Percentiles rank a stretch among this genome's conserved stretches.
Evolutionary conservation across 35 echinoderm and acorn worm species (phyloP).

Genomic region (Ophiothrix spiculata): DNA sequence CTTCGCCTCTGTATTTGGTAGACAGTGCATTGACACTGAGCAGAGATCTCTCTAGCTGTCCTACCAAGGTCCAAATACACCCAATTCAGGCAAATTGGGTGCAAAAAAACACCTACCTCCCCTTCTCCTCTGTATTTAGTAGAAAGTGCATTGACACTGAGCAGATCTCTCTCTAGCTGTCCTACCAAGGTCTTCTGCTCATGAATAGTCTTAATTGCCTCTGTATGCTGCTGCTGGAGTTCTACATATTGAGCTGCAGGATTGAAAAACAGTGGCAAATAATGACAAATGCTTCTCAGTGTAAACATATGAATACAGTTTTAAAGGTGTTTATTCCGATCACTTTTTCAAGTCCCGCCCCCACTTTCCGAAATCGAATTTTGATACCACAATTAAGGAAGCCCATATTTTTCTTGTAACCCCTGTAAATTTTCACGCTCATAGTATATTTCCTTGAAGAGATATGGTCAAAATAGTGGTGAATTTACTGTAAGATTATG

Average conservation of each 20-base stretch:
- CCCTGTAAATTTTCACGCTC: no score
- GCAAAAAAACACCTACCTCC: slow-evolving; percentile 75
- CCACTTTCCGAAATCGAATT: no score
- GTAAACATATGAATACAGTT: no score
- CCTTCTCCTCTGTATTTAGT: slow-evolving; percentile 89
- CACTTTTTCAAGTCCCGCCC: no score
- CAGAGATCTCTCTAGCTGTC: slow-evolving; percentile 77
- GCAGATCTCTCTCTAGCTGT: slow-evolving; percentile 79
- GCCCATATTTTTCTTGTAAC: no score
- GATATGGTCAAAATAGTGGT: no score
- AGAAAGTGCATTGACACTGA: slow-evolving; percentile 83
- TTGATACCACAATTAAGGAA: no score
- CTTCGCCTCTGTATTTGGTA: slow-evolving; percentile 85
- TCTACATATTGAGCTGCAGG: slow-evolving; percentile 54
- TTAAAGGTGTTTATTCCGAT: no score
- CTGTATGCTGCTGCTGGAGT: slow-evolving; percentile 58
- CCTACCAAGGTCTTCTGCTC: slow-evolving; percentile 76
- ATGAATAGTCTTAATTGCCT: slow-evolving; percentile 30
- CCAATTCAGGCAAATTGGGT: no score
- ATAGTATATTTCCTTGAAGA: no score
- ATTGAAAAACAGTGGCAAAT: not conserved
- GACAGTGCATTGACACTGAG: slow-evolving; percentile 83
- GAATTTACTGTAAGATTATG: no score
- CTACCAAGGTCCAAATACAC: no score
- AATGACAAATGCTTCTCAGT: not conserved